These are phyloP conservation scores for Hydropotes inermis DNA, from an alignment of 2,113 vertebrate genomes.

Conservation along the genomic window DNA sequence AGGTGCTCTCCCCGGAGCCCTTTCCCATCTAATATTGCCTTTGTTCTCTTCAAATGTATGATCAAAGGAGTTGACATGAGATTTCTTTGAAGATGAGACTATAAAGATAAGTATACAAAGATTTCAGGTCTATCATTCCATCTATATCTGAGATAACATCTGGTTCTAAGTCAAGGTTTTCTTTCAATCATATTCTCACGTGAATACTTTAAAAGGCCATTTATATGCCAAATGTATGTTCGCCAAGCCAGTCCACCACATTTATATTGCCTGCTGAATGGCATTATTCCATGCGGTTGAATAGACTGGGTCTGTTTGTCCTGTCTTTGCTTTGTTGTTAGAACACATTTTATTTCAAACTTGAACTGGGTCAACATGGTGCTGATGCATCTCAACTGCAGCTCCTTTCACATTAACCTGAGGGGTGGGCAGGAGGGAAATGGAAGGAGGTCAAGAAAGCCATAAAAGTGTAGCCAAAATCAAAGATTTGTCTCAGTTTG, in stretches of 20 bases:
- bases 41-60: neutral
- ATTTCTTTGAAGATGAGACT: neutral
- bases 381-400: neutral
- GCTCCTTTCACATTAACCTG: neutral
- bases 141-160: neutral
- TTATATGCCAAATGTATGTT: neutral
- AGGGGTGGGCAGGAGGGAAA: neutral
- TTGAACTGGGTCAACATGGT: neutral
- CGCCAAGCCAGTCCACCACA: rapidly evolving
- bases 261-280: neutral
- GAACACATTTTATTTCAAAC: neutral
- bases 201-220: neutral
- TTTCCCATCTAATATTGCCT: neutral
- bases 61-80: neutral
- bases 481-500: neutral
- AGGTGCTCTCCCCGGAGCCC: neutral
- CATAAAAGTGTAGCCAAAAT: neutral
- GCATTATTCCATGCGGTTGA: neutral
- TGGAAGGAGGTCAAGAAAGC: neutral
- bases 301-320: neutral
- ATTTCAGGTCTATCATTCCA: neutral
- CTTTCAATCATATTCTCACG: neutral
- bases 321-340: neutral
- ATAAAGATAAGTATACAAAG: neutral
- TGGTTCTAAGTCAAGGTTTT: neutral